Percentiles rank a stretch among this genome's conserved stretches.
Conservation (phyloP, 1,140 invertebrate genomes). For the Trichoplusia ni region DNA sequence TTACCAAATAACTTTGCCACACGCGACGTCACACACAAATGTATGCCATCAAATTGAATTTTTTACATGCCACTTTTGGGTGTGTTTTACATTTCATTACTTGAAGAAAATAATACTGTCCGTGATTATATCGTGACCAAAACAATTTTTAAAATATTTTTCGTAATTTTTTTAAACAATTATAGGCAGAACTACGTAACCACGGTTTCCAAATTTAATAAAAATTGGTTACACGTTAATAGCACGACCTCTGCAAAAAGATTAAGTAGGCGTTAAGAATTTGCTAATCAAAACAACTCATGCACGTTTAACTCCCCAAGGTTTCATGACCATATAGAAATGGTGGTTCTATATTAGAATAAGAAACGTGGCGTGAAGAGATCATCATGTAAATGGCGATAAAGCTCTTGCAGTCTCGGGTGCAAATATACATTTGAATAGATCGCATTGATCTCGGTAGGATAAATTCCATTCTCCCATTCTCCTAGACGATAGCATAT, state of each 20-base stretch:
- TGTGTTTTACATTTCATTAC: neutral
- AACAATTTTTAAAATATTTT: too few relatives aligned
- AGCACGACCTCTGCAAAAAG: neutral
- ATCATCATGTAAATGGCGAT: slow-evolving; percentile 1
- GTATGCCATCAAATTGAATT: slow-evolving; percentile 29
- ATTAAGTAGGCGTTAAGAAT: neutral
- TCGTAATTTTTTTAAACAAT: too few relatives aligned
- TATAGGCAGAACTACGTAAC: too few relatives aligned
- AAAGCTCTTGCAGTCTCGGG: neutral
- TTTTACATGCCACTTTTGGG: slow-evolving; percentile 18
- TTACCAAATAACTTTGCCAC: slow-evolving; percentile 34
- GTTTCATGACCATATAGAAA: slow-evolving; percentile 8
- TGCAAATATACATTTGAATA: slow-evolving; percentile 11
- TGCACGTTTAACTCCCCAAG: slow-evolving; percentile 16
- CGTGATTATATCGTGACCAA: too few relatives aligned
- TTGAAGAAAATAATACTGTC: neutral
- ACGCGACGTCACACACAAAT: slow-evolving; percentile 32
- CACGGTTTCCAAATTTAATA: neutral
- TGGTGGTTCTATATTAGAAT: neutral
- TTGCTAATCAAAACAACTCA: slow-evolving; percentile 2
- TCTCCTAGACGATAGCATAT: too few relatives aligned
- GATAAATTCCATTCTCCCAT: neutral
- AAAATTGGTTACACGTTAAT: neutral
- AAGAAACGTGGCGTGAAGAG: slow-evolving; percentile 6
- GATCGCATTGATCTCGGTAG: neutral